A percentile compares a stretch with the other conserved stretches of the same genome.
phyloP scores from a whole-genome alignment of 2,797 vertebrate species.

The Crenuchus spilurus region DNA sequence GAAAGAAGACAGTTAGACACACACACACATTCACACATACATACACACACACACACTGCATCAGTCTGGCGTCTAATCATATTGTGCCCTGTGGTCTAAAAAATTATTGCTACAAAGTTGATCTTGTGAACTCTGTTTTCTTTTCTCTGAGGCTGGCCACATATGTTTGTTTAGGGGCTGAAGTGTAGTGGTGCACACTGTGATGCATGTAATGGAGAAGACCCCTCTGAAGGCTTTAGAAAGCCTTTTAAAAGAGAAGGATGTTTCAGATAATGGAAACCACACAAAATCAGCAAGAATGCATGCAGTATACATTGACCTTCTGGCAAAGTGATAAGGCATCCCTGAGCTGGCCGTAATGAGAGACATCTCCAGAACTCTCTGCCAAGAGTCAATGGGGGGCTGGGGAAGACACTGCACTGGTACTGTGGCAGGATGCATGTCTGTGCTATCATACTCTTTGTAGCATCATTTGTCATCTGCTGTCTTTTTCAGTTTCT shows the following conservation, averaged over 20 bases:
- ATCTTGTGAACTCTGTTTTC: constrained; percentile 43
- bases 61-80: constrained; percentile 59
- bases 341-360: constrained; percentile 66
- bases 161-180: constrained; percentile 57
- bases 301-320: constrained; percentile 66
- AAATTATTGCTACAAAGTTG: constrained; percentile 58
- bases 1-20: neutral
- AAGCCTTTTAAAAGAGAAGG: constrained; percentile 42
- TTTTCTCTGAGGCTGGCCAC: constrained; percentile 26
- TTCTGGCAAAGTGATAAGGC: constrained; percentile 65
- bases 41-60: constrained; percentile 27
- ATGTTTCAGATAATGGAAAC: constrained; percentile 59
- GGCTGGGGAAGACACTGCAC: constrained; percentile 24
- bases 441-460: constrained; percentile 14
- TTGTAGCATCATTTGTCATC: constrained; percentile 38
- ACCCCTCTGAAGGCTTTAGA: constrained; percentile 41
- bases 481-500: constrained; percentile 50
- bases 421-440: constrained; percentile 61
- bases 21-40: neutral
- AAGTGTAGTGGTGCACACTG: constrained; percentile 33
- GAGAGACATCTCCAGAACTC: constrained; percentile 70
- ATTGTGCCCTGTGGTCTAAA: constrained; percentile 52
- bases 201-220: constrained; percentile 43
- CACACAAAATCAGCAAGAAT: constrained; percentile 63
- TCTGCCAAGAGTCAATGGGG: constrained; percentile 61